Percentiles rank a stretch among this genome's conserved stretches.
Conservation (phyloP, 2,797 vertebrate species). For the Lophura swinhoii region DNA sequence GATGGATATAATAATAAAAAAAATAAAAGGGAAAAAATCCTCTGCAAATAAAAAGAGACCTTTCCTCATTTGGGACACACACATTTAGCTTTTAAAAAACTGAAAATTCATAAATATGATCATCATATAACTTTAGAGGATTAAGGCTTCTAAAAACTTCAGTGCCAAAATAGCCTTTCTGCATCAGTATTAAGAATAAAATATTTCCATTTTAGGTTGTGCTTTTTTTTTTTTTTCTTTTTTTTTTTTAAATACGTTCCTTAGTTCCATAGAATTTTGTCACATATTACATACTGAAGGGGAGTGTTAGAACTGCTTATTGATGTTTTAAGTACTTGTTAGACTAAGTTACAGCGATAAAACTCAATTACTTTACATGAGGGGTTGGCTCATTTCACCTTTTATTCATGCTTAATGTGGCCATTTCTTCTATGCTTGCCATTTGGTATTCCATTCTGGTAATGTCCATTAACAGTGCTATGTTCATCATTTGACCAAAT, state of each 20-base stretch:
- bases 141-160: slow-evolving; percentile 81
- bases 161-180: slow-evolving; percentile 77
- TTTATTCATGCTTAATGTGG: slow-evolving; percentile 93
- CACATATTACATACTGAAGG: slow-evolving; percentile 75
- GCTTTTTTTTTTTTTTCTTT: slow-evolving; percentile 62
- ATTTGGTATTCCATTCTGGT: slow-evolving; percentile 91
- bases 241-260: slow-evolving; percentile 34
- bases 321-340: slow-evolving; percentile 80
- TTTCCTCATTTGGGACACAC: slow-evolving; percentile 65
- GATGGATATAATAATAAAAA: slow-evolving; percentile 26
- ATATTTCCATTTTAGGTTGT: slow-evolving; percentile 77
- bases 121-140: slow-evolving; percentile 71
- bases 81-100: slow-evolving; percentile 66
- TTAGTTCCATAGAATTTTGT: slow-evolving; percentile 76
- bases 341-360: slow-evolving; percentile 81
- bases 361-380: slow-evolving; percentile 71
- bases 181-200: slow-evolving; percentile 77
- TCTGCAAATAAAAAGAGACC: slow-evolving; percentile 67
- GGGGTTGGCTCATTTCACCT: slow-evolving; percentile 88
- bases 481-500: slow-evolving; percentile 71
- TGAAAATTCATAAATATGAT: slow-evolving; percentile 67
- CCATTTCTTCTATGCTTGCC: slow-evolving; percentile 94
- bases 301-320: slow-evolving; percentile 79
- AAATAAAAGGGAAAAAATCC: slow-evolving; percentile 25
- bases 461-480: slow-evolving; percentile 90